Evolutionary conservation across 2,888 invertebrate species (phyloP).

Genomic region (Tinea pellionella): DNA sequence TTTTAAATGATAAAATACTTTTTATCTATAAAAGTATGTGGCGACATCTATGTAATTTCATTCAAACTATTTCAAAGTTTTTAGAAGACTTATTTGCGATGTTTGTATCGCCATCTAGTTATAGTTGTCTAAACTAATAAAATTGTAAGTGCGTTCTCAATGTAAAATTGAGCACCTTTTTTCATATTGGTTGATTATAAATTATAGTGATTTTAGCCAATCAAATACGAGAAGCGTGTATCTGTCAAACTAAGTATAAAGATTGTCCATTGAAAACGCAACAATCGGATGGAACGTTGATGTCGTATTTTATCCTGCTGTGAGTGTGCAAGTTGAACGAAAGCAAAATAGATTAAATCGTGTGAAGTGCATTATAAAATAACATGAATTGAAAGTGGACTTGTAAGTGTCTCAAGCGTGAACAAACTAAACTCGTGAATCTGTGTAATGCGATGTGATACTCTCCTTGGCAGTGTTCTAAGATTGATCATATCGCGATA

Average conservation of each 20-base stretch:
- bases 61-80: not conserved
- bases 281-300: not conserved
- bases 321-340: conserved; percentile 44
- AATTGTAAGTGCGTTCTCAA: not conserved
- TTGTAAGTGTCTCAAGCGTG: conserved; percentile 34
- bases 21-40: not conserved
- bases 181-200: not conserved
- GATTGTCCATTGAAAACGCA: not conserved
- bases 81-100: not conserved
- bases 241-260: not conserved
- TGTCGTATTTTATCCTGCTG: conserved; percentile 30
- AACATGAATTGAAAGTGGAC: conserved; percentile 45
- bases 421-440: conserved; percentile 33
- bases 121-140: not conserved
- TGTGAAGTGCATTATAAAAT: conserved; percentile 59
- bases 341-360: conserved; percentile 49
- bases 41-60: not conserved
- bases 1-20: too few species aligned
- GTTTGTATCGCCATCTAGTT: not conserved
- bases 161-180: not conserved
- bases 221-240: not conserved
- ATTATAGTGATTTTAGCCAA: not conserved
- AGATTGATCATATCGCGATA: conserved; percentile 65
- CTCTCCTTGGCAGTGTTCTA: conserved; percentile 70
- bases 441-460: conserved; percentile 60